These are phyloP conservation scores for Lasioglossum lativentre DNA, from an alignment of 2,888 invertebrate genomes.

Conservation along the genomic window DNA sequence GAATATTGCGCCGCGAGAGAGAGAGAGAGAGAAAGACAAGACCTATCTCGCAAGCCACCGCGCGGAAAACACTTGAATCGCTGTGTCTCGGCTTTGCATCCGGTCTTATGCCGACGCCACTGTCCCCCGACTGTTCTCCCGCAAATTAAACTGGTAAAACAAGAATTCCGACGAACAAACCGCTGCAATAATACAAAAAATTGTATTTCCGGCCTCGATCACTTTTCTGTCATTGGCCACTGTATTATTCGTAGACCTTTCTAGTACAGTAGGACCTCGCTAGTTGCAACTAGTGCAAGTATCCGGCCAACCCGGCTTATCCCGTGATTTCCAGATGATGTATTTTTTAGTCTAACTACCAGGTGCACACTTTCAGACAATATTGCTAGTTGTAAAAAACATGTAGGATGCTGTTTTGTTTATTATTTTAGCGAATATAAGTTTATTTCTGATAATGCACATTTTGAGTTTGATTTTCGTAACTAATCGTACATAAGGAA, in stretches of 20 bases:
- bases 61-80: constrained; percentile 57
- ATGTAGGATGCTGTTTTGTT: too few species aligned
- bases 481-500: not conserved
- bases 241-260: not conserved
- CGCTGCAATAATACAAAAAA: not conserved
- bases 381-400: too few species aligned
- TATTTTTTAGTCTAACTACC: too few species aligned
- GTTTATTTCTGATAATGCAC: too few species aligned
- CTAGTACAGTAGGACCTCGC: not conserved
- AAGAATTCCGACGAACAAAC: constrained; percentile 5
- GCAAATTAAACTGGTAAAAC: constrained; percentile 44
- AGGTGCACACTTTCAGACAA: too few species aligned
- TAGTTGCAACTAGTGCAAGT: not conserved
- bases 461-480: not conserved
- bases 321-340: too few species aligned
- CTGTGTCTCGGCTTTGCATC: constrained; percentile 58
- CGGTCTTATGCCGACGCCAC: constrained; percentile 6
- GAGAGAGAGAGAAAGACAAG: constrained; percentile 28
- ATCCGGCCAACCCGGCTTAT: not conserved
- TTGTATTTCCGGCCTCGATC: not conserved
- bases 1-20: constrained; percentile 43
- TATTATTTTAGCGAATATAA: too few species aligned
- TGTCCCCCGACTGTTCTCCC: not conserved
- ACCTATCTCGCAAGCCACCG: constrained; percentile 53
- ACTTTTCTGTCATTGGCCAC: not conserved